Evolutionary conservation across 2,113 vertebrate genomes (phyloP).

Genomic region (Micronycteris hirsuta): DNA sequence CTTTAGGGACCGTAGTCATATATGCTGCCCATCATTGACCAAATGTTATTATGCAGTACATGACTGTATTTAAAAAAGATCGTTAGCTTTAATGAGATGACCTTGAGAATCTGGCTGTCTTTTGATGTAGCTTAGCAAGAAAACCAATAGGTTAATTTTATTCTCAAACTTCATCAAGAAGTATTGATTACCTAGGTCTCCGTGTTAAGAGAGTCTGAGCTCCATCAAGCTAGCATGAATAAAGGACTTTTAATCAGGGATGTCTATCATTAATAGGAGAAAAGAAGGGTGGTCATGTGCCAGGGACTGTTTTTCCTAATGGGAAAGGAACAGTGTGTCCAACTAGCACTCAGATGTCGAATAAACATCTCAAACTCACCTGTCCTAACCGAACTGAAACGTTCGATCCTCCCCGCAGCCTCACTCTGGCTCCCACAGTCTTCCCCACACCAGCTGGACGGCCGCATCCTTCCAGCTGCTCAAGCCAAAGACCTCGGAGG

Average conservation of each 20-base stretch:
- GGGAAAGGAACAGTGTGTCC: background rate
- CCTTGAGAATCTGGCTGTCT: background rate
- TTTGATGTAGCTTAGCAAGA: background rate
- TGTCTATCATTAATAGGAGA: background rate
- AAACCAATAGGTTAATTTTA: background rate
- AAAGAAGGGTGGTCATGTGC: background rate
- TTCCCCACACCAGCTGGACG: background rate
- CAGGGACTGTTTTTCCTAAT: background rate
- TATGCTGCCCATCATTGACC: background rate
- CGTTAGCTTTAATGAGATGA: background rate
- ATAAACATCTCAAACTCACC: background rate
- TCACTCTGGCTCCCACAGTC: background rate
- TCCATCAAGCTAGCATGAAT: background rate
- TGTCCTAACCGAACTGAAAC: background rate
- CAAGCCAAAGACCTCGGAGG: background rate
- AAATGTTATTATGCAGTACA: background rate
- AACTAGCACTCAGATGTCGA: background rate
- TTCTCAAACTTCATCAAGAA: background rate
- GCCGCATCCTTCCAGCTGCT: background rate
- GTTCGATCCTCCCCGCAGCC: too few species aligned
- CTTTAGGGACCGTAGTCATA: background rate
- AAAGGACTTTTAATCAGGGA: background rate
- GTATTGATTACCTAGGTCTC: background rate
- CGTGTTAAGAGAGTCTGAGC: background rate
- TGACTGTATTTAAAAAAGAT: background rate